Evolutionary conservation across 2,888 invertebrate genomes (phyloP).

Genomic region (Thymelicus acteon): DNA sequence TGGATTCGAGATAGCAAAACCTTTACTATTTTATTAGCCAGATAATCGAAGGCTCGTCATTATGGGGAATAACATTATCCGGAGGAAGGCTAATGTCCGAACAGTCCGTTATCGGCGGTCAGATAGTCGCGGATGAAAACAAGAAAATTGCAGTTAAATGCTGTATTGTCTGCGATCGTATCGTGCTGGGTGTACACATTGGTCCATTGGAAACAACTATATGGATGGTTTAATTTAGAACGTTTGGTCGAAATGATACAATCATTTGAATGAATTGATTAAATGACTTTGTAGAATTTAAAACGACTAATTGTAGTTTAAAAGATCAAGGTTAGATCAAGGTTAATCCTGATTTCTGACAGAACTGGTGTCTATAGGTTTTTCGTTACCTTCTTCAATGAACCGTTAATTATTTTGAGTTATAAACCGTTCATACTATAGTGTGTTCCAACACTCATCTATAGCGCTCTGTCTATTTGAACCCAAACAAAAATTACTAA

Average conservation of each 20-base stretch:
- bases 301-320: too few species aligned
- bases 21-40: conserved; percentile 18
- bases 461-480: not conserved
- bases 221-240: too few species aligned
- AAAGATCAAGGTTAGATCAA: too few species aligned
- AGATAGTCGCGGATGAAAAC: conserved; percentile 44
- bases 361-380: too few species aligned
- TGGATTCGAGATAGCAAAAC: not conserved
- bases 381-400: too few species aligned
- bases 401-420: too few species aligned
- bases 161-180: conserved; percentile 43
- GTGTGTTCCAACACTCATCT: too few species aligned
- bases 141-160: conserved; percentile 43
- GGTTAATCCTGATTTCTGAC: too few species aligned
- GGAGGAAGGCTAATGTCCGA: conserved; percentile 34
- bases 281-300: too few species aligned
- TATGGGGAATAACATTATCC: conserved; percentile 35
- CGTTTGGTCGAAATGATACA: too few species aligned
- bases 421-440: too few species aligned
- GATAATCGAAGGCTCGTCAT: conserved; percentile 26
- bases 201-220: not conserved
- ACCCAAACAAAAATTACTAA: not conserved
- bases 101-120: conserved; percentile 26
- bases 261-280: too few species aligned
- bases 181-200: conserved; percentile 7